phyloP scores from a whole-genome alignment of 92 coral and sea anemone genomes.

The Montipora capitata region DNA sequence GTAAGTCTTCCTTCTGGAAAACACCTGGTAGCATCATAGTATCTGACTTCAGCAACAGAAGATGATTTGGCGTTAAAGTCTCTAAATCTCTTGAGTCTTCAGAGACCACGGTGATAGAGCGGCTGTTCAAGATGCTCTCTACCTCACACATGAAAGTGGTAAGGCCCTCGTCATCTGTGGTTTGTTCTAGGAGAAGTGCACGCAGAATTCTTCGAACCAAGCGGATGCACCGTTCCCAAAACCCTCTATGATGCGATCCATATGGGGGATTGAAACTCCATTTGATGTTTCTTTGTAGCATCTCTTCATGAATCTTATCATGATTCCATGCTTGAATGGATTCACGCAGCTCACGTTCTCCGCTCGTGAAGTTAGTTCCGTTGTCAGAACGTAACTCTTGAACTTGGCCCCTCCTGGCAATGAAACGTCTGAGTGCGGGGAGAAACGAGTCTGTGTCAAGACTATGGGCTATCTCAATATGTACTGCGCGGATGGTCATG shows the following conservation, averaged over 20 bases:
- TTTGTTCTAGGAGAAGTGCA: no score
- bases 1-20: no score
- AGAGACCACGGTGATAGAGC: no score
- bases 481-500: not conserved
- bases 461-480: not conserved
- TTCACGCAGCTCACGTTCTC: not conserved
- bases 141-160: no score
- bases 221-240: no score
- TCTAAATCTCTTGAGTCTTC: no score
- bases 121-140: no score
- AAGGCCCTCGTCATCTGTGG: no score
- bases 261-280: not conserved
- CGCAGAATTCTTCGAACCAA: no score
- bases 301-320: not conserved
- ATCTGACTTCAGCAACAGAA: no score
- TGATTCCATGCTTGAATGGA: not conserved
- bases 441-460: not conserved
- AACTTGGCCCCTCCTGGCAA: not conserved
- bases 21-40: no score
- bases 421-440: not conserved
- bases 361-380: constrained; percentile 5
- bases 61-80: no score
- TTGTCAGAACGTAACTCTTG: not conserved
- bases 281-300: not conserved
- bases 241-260: not conserved